These are phyloP conservation scores for Procavia capensis DNA, from an alignment of 2,113 vertebrate genomes.

Conservation along the genomic window DNA sequence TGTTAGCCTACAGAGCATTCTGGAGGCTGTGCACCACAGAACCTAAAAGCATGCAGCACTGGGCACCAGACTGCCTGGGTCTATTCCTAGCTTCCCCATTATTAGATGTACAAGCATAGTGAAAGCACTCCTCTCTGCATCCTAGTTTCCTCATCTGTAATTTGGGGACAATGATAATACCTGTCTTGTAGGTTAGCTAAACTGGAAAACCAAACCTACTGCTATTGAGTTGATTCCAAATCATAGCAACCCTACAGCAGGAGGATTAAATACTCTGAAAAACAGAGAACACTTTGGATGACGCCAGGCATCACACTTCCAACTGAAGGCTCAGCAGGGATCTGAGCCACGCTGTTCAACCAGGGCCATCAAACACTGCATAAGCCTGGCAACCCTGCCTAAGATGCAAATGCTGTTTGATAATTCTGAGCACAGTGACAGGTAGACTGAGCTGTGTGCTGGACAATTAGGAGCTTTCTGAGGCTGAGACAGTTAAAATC, in stretches of 20 bases:
- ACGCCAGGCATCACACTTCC: not conserved
- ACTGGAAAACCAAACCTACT: too few relatives aligned
- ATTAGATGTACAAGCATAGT: fast-evolving
- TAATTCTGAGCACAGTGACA: not conserved
- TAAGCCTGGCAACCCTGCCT: not conserved
- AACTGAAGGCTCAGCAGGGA: not conserved
- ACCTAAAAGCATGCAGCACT: not conserved
- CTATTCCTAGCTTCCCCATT: not conserved
- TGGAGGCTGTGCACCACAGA: not conserved
- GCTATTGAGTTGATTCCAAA: too few relatives aligned
- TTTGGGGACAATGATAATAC: not conserved
- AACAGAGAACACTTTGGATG: fast-evolving
- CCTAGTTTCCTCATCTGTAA: not conserved
- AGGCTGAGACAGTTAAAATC: not conserved
- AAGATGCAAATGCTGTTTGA: fast-evolving
- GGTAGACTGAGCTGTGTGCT: fast-evolving
- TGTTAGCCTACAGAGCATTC: not conserved
- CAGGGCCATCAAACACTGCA: fast-evolving
- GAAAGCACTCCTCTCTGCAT: not conserved
- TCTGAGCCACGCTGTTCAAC: not conserved
- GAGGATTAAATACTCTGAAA: not conserved
- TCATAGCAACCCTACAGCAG: too few relatives aligned
- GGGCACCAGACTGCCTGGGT: not conserved
- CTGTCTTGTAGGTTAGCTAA: fast-evolving
- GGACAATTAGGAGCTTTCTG: not conserved